A percentile compares a stretch with the other conserved stretches of the same genome.
Conservation (phyloP, 2,113 vertebrate genomes). For the human (Homo sapiens) region DNA sequence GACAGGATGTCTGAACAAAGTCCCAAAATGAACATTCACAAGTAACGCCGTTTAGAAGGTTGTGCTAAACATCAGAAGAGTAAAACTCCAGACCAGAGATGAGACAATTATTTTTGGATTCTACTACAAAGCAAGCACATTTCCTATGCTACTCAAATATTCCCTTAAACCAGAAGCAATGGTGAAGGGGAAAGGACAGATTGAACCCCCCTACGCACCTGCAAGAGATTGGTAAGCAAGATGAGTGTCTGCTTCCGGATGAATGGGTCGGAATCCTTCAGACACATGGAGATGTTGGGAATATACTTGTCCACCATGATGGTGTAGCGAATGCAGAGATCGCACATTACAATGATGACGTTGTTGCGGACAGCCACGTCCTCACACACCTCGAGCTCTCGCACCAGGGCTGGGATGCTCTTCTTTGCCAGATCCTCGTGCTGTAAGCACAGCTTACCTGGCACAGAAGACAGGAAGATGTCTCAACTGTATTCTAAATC, state of each 20-base stretch:
- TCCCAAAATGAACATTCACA: neutral
- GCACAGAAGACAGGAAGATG: neutral
- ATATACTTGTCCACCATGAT: slow-evolving; percentile 92
- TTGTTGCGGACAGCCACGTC: slow-evolving; percentile 92
- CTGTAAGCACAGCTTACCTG: slow-evolving; percentile 96
- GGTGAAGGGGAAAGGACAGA: neutral
- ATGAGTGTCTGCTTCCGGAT: slow-evolving; percentile 94
- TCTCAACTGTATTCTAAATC: neutral
- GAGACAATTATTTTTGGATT: neutral
- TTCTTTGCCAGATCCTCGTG: slow-evolving; percentile 91
- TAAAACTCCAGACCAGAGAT: neutral
- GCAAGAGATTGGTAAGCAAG: slow-evolving; percentile 95
- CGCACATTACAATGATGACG: slow-evolving; percentile 91
- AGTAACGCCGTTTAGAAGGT: neutral
- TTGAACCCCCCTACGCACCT: slow-evolving; percentile 82
- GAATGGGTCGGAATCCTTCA: slow-evolving; percentile 87
- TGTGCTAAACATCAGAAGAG: neutral
- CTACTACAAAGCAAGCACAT: neutral
- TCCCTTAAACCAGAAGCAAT: neutral
- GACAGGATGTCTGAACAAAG: neutral
- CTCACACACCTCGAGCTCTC: slow-evolving; percentile 90
- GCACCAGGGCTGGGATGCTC: slow-evolving; percentile 90
- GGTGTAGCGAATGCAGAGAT: slow-evolving; percentile 95
- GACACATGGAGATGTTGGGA: slow-evolving; percentile 90
- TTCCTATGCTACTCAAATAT: neutral